Percentiles rank a stretch among this genome's conserved stretches.
Evolutionary conservation across 2,797 vertebrate species (phyloP).

Genomic region (Lepus townsendii): DNA sequence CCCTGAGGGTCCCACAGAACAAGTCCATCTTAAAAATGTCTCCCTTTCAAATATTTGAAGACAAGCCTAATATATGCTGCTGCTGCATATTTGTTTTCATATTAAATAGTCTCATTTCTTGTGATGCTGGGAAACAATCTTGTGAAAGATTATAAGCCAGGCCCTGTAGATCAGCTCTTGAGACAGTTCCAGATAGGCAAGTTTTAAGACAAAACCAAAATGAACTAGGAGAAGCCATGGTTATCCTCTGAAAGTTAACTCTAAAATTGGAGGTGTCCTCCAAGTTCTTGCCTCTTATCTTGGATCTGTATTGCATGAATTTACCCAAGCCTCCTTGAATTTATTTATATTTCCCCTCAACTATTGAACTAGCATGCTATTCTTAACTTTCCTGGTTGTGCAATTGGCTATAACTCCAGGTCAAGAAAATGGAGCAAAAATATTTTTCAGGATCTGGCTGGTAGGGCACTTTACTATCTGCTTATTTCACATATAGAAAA

Average conservation of each 20-base stretch:
- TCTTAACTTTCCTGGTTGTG: constrained; percentile 21
- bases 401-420: constrained; percentile 38
- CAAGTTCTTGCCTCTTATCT: background rate
- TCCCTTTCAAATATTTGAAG: constrained; percentile 62
- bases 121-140: constrained; percentile 37
- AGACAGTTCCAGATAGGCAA: background rate
- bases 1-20: background rate
- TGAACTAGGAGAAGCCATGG: constrained; percentile 1
- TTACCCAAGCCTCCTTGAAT: constrained; percentile 56
- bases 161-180: background rate
- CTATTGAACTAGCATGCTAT: background rate
- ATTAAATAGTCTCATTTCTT: constrained; percentile 40
- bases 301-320: constrained; percentile 23
- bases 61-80: constrained; percentile 29
- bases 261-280: constrained; percentile 1
- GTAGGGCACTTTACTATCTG: constrained; percentile 5
- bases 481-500: constrained; percentile 39
- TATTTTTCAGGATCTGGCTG: background rate
- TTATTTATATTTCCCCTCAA: constrained; percentile 48
- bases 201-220: constrained; percentile 36
- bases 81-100: constrained; percentile 54
- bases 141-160: constrained; percentile 8
- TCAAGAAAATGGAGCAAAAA: constrained; percentile 54
- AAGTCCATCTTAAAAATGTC: constrained; percentile 59
- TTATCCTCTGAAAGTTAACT: constrained; percentile 36